Percentiles rank a stretch among this genome's conserved stretches.
phyloP scores from a whole-genome alignment of 2,113 vertebrate species.

The Tenrec ecaudatus region DNA sequence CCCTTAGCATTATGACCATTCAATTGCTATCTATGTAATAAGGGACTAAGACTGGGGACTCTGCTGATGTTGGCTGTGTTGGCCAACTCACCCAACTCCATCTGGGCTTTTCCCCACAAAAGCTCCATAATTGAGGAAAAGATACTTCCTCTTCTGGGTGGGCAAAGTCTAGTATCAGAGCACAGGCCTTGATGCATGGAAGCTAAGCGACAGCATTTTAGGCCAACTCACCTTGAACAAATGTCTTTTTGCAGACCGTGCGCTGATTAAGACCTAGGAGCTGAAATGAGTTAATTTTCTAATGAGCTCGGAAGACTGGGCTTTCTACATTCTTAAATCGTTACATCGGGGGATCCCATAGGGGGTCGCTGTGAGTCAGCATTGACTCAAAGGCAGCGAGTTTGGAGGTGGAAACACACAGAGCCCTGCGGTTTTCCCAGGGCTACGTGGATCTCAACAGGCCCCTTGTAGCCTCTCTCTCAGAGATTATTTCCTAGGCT shows the following conservation, averaged over 20 bases:
- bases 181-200: not conserved
- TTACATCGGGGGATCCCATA: too few relatives aligned
- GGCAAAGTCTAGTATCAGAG: not conserved
- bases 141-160: not conserved
- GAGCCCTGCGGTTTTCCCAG: conserved; percentile 1
- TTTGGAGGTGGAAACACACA: not conserved
- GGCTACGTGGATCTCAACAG: not conserved
- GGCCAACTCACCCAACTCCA: too few relatives aligned
- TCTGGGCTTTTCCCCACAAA: too few relatives aligned
- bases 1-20: not conserved
- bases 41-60: too few relatives aligned
- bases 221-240: not conserved
- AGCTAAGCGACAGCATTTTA: not conserved
- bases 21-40: too few relatives aligned
- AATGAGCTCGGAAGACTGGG: not conserved
- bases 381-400: too few relatives aligned
- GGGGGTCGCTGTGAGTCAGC: too few relatives aligned
- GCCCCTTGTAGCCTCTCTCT: not conserved
- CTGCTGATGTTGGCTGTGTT: too few relatives aligned
- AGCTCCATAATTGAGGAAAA: not conserved
- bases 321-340: not conserved
- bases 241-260: not conserved
- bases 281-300: conserved; percentile 23
- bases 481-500: not conserved
- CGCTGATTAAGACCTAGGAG: not conserved